A percentile compares a stretch with the other conserved stretches of the same genome.
These are phyloP conservation scores for Aleiodes leptofemur DNA, from an alignment of 2,888 invertebrate species.

Conservation along the genomic window DNA sequence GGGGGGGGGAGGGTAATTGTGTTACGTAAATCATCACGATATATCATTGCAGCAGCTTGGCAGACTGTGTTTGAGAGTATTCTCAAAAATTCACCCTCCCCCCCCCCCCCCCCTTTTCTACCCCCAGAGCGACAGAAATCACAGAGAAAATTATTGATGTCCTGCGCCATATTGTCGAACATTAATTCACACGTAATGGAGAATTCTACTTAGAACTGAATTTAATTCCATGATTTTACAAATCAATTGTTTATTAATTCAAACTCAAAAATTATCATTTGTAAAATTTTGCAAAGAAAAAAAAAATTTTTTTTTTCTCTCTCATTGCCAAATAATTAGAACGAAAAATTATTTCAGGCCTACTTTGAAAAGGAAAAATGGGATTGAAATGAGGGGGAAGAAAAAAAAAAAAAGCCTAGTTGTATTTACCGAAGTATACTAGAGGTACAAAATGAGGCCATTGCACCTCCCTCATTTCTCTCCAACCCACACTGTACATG, in stretches of 20 bases:
- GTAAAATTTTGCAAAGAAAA: too few species aligned
- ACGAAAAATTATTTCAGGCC: too few species aligned
- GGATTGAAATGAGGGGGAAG: constrained; percentile 27
- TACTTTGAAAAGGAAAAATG: background rate
- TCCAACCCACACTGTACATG: constrained; percentile 38
- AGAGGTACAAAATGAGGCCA: constrained; percentile 62
- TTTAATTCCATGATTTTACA: background rate
- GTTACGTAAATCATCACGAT: constrained; percentile 15
- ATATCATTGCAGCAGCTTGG: background rate
- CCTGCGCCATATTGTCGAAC: constrained; percentile 32
- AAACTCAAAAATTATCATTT: too few species aligned
- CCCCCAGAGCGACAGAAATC: background rate
- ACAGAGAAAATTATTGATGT: constrained; percentile 27
- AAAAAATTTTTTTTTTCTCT: too few species aligned
- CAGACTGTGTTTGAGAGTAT: background rate
- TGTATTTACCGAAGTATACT: background rate
- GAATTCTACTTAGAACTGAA: background rate
- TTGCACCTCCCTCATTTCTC: constrained; percentile 56
- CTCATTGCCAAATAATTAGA: too few species aligned
- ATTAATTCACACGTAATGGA: background rate
- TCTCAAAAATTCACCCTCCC: background rate
- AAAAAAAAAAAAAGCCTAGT: constrained; percentile 16
- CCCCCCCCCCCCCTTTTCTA: constrained; percentile 7
- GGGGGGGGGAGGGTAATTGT: background rate
- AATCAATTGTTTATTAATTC: too few species aligned